These are phyloP conservation scores for Merodon equestris DNA, from an alignment of 2,888 invertebrate genomes.

Conservation along the genomic window DNA sequence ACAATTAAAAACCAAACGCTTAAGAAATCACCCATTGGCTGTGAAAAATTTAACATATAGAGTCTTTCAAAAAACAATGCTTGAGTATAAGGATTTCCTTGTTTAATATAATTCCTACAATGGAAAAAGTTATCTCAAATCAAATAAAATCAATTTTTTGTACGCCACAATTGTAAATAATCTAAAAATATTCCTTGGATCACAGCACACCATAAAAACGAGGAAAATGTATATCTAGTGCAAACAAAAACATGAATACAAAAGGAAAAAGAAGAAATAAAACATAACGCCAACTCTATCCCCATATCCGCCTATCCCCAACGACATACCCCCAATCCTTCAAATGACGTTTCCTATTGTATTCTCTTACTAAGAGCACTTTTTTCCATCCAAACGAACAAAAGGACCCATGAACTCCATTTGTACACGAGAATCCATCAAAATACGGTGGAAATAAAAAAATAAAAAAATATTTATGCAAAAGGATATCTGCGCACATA, in stretches of 20 bases:
- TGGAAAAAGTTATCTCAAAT: neutral
- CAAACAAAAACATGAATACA: neutral
- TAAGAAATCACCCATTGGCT: too few relatives aligned
- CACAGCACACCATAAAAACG: too few relatives aligned
- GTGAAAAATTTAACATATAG: too few relatives aligned
- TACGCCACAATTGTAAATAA: too few relatives aligned
- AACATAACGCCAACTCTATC: conserved; percentile 36
- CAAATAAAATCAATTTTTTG: too few relatives aligned
- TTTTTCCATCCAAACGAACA: conserved; percentile 59
- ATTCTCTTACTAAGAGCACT: conserved; percentile 61
- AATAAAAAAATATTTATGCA: conserved; percentile 32
- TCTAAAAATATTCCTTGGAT: too few relatives aligned
- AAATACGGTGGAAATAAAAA: neutral
- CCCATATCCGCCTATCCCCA: conserved; percentile 6
- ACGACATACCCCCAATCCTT: conserved; percentile 54
- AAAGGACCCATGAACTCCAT: conserved; percentile 66
- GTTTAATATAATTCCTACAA: neutral
- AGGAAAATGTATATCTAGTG: too few relatives aligned
- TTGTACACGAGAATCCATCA: conserved; percentile 42
- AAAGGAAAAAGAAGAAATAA: conserved; percentile 9
- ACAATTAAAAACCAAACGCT: too few relatives aligned
- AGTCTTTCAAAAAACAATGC: too few relatives aligned
- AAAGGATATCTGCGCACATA: conserved; percentile 55
- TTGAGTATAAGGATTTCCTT: too few relatives aligned
- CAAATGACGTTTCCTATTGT: conserved; percentile 67